Evolutionary conservation across 37 sponge, comb jelly and placozoan species (phyloP).

Genomic region (Cliona cf. orientalis): DNA sequence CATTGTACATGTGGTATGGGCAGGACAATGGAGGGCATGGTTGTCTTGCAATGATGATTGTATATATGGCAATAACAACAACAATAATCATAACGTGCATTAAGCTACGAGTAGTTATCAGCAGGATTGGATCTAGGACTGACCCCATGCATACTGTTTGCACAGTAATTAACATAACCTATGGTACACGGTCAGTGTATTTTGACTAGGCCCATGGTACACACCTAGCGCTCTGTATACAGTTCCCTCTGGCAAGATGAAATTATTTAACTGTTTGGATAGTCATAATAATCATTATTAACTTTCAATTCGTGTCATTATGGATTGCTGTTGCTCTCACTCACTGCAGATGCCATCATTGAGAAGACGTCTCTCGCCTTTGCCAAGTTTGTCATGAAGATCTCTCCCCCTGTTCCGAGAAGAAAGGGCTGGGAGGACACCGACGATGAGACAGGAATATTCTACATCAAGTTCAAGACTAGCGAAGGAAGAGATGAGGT

Average conservation of each 20-base stretch:
- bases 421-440: slow-evolving; percentile 50
- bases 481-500: slow-evolving; percentile 53
- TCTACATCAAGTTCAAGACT: slow-evolving; percentile 50
- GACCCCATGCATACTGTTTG: no score
- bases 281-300: no score
- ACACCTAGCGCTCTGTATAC: no score
- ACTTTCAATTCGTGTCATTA: no score
- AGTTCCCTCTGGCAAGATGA: no score
- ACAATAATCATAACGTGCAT: background rate
- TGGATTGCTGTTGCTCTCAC: no score
- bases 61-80: no score
- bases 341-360: slow-evolving; percentile 43
- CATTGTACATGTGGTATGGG: background rate
- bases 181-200: no score
- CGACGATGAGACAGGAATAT: slow-evolving; percentile 33
- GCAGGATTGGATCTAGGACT: no score
- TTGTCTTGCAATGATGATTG: background rate
- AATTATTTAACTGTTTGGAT: no score
- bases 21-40: background rate
- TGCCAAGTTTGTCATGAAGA: slow-evolving; percentile 46
- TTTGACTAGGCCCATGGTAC: no score
- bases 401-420: slow-evolving; percentile 61
- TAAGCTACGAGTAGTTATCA: background rate
- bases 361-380: slow-evolving; percentile 44
- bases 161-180: no score